These are phyloP conservation scores for Zosterops japonicus DNA, from an alignment of 2,113 vertebrate species.

Conservation along the genomic window DNA sequence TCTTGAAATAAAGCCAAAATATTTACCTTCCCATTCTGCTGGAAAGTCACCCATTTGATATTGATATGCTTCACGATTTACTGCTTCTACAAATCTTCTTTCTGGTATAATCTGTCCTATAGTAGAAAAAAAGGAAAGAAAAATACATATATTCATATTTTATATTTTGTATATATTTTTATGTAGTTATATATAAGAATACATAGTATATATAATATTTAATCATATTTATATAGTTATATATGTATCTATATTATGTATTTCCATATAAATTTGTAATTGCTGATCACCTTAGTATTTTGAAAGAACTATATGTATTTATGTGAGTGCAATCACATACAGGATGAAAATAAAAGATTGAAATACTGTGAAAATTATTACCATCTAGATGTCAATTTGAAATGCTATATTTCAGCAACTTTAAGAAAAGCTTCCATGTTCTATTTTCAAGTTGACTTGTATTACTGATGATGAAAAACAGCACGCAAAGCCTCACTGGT, in stretches of 20 bases:
- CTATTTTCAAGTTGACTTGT: neutral
- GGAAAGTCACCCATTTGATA: conserved; percentile 87
- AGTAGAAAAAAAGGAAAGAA: neutral
- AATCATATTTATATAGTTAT: neutral
- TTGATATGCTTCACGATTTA: conserved; percentile 76
- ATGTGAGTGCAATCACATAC: neutral
- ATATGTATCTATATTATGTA: neutral
- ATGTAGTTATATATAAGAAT: neutral
- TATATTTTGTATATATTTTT: neutral
- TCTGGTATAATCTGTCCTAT: conserved; percentile 82
- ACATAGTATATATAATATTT: neutral
- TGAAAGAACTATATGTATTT: neutral
- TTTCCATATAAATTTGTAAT: neutral
- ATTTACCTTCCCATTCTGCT: conserved; percentile 93
- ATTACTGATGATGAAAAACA: neutral
- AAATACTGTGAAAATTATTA: neutral
- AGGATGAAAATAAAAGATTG: neutral
- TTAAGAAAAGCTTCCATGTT: neutral
- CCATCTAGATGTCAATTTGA: neutral
- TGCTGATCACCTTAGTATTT: neutral
- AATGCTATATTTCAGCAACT: neutral
- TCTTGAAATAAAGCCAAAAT: neutral
- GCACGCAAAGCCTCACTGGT: neutral
- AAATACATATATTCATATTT: neutral
- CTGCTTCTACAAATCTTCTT: conserved; percentile 83